Evolutionary conservation across 2,113 vertebrate species (phyloP).

Genomic region (Perccottus glenii): DNA sequence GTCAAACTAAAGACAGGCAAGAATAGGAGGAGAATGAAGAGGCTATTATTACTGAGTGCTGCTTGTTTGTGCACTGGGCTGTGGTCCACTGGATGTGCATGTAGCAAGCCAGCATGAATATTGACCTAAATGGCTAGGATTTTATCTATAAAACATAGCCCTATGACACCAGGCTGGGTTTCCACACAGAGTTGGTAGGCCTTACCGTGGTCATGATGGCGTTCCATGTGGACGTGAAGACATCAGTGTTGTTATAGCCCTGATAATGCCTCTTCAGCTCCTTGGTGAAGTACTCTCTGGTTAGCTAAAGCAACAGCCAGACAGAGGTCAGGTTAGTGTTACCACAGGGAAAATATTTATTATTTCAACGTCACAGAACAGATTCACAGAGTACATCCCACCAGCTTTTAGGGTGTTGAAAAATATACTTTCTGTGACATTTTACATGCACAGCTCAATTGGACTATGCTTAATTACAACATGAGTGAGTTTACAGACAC

Average conservation of each 20-base stretch:
- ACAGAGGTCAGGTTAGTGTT: slow-evolving; percentile 13
- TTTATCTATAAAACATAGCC: slow-evolving; percentile 53
- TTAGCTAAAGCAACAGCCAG: slow-evolving; percentile 79
- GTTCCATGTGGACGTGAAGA: slow-evolving; percentile 93
- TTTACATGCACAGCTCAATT: too few relatives aligned
- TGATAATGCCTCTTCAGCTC: slow-evolving; percentile 91
- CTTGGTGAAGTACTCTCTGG: slow-evolving; percentile 92
- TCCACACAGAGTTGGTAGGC: slow-evolving; percentile 34
- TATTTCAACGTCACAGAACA: background rate
- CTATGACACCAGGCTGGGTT: slow-evolving; percentile 12
- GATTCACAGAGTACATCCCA: background rate
- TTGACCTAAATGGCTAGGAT: slow-evolving; percentile 59
- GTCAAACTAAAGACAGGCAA: slow-evolving; percentile 83
- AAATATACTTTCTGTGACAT: too few relatives aligned
- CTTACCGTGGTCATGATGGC: slow-evolving; percentile 95
- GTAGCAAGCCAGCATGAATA: slow-evolving; percentile 55
- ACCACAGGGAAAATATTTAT: slow-evolving; percentile 5
- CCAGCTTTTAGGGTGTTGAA: too few relatives aligned
- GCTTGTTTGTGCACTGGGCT: slow-evolving; percentile 46
- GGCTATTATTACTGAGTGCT: slow-evolving; percentile 39
- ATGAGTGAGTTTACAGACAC: too few relatives aligned
- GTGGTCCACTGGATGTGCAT: slow-evolving; percentile 35
- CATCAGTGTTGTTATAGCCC: slow-evolving; percentile 86
- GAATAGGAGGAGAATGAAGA: slow-evolving; percentile 24
- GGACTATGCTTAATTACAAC: too few relatives aligned